Base-by-base conservation (phyloP, 2,113 vertebrate genomes). In the Neoarius graeffei region DNA sequence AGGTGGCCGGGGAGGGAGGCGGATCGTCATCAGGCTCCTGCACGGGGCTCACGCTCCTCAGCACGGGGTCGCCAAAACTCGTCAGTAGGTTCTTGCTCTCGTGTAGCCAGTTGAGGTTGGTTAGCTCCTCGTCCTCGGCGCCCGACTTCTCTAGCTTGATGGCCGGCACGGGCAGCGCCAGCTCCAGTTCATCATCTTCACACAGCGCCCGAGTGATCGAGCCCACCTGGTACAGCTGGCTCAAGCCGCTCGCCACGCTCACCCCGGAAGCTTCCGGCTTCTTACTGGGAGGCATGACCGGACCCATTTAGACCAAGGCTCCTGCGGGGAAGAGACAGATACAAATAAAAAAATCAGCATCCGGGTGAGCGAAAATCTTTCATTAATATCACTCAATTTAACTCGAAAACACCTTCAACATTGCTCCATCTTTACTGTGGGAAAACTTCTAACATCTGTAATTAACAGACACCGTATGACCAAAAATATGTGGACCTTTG, bases 271-370 rank as follows among this genome's bases (percentile, higher is more conserved):
- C 94, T 93, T 97, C 96, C 86, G 96, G 96, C 96, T 97, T 98
- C 96, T 97, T 97, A 94, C 96, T 97, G 93, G 97, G 97, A 95
- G 97, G 97, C 97, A 98, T 97, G 94, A 97, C 97, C 93, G 97
- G 97, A 96, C 97, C 97, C 97, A 98, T 98, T 96, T 96, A 97
- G 94, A 94, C 94, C 94, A 94, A 94, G 90, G 90, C 93, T 96
- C 96, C 97, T 97, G 89, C 1, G 19, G 83, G 88, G 91, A 88
- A 95, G 84, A 88, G 20, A 82, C 50, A 88, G 57, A 42, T 14
- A 11, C n/a, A 52, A 25, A 27, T 8, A 35, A 23, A 1, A 9
- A 7, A 8, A 25, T 62, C 25, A 87, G 25, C 20, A 56, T 87
- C 13, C 20, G 2, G 9, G 8, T n/a, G 23, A 64, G 2, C 15